Conservation (phyloP, 2,888 invertebrate genomes). For the Epinotia bilunana region DNA sequence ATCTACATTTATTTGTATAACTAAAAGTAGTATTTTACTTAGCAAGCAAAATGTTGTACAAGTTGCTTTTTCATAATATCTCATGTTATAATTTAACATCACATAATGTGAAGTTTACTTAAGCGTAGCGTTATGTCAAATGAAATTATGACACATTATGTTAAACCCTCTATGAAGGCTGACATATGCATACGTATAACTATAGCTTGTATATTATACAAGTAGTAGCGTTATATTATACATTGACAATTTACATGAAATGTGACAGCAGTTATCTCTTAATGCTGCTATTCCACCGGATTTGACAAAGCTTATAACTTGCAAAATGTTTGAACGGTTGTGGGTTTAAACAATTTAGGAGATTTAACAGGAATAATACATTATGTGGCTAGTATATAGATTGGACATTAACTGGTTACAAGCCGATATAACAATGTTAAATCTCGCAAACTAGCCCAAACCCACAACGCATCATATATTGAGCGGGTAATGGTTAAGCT, state of each 20-base stretch:
- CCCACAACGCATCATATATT: too few species aligned
- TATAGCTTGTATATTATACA: conserved; percentile 75
- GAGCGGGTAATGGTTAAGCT: background rate
- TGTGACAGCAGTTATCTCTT: background rate
- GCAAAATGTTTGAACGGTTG: too few species aligned
- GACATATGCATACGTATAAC: conserved; percentile 77
- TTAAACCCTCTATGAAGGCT: conserved; percentile 54
- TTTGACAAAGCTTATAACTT: too few species aligned
- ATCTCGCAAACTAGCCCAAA: too few species aligned
- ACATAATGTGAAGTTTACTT: background rate
- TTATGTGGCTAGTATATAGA: too few species aligned
- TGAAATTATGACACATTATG: conserved; percentile 15
- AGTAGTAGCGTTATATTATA: conserved; percentile 69
- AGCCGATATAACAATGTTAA: too few species aligned
- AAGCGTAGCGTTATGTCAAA: background rate
- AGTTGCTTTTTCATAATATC: background rate
- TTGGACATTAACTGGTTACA: too few species aligned
- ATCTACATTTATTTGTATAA: background rate
- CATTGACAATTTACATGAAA: conserved; percentile 26
- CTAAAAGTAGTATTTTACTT: conserved; percentile 3
- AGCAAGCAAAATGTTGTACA: background rate
- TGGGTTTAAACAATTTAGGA: too few species aligned
- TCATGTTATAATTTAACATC: background rate
- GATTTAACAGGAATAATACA: too few species aligned
- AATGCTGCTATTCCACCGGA: too few species aligned